Conservation (phyloP, 1,140 invertebrate species). For the Cataglyphis hispanica region DNA sequence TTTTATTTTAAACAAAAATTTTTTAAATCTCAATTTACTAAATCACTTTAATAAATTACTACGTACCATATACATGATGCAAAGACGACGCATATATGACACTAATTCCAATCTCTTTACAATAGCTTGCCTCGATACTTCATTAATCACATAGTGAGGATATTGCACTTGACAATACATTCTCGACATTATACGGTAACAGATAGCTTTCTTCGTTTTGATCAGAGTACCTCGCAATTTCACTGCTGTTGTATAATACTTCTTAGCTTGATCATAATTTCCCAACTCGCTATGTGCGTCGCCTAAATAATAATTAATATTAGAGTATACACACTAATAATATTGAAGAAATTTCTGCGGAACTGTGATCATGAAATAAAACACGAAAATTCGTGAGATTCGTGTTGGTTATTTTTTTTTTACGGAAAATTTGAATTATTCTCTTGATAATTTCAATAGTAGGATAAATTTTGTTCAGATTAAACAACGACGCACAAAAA, state of each 20-base stretch:
- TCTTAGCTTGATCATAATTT: constrained; percentile 69
- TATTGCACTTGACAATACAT: constrained; percentile 27
- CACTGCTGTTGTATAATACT: constrained; percentile 64
- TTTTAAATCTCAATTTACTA: background rate
- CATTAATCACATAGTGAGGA: background rate
- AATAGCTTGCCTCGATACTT: background rate
- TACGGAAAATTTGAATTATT: background rate
- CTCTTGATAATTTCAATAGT: background rate
- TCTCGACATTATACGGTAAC: constrained; percentile 31
- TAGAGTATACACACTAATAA: background rate
- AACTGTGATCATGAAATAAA: too few relatives aligned
- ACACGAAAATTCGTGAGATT: too few relatives aligned
- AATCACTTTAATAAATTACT: background rate
- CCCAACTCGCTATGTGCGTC: constrained; percentile 71
- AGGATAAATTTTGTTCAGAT: background rate
- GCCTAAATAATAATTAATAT: constrained; percentile 57
- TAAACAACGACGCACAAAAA: background rate
- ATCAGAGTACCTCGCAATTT: background rate
- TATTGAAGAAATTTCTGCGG: background rate
- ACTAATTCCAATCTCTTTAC: constrained; percentile 17
- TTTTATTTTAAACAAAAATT: background rate
- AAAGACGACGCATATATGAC: constrained; percentile 42
- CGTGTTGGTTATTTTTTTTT: too few relatives aligned
- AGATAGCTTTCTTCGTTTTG: background rate
- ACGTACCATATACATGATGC: constrained; percentile 53